Evolutionary conservation across 2,888 invertebrate species (phyloP), one percentile per base, ranked within the genome.

Genomic region (Scaptomyza tumidula): DNA sequence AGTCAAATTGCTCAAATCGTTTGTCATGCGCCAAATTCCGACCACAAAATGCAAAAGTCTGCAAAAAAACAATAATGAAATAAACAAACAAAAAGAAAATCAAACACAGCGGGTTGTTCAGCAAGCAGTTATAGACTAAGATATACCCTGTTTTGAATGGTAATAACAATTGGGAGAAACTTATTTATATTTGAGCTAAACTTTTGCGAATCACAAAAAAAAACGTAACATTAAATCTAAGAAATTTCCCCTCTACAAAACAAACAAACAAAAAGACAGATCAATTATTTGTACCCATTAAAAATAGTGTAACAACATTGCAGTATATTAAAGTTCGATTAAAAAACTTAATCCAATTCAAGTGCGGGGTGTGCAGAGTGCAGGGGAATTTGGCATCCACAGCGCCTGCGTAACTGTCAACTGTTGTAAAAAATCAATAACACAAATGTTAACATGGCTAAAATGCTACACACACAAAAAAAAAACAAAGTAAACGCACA

Each of bases 381-480:
- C 24, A 37, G 52, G 68, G 68, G 57, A 45, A 31, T 52, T 52
- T 41, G 43, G 41, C 56, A 16, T 37, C 56, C 31, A 37, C 56
- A 44, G 75, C 62, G 86, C 60, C 82, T 85, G 86, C 83, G 82
- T 81, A 87, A 83, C 88, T 87, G 88, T 83, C 82, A 87, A 76
- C 74, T 79, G 76, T 72, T 79, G 83, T 83, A 84, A 78, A 80
- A 82, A 83, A 87, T 87, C 82, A 83, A 85, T 83, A 87, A 87
- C 82, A 83, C 82, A 83, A 87, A 83, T 82, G 82, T 82, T 85
- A 85, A 87, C 82, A 82, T 81, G 86, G 58, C 57, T 64, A 69
- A 65, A 71, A 64, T 49, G 50, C 29, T 41, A 24, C 24, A 24
- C 24, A 24, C 24, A 24, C 19, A 19, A 49, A 62, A 60, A 62